Percentiles rank a stretch among this genome's conserved stretches.
These are phyloP conservation scores for Aselliscus stoliczkanus DNA, from an alignment of 2,797 vertebrate genomes.

Conservation along the genomic window DNA sequence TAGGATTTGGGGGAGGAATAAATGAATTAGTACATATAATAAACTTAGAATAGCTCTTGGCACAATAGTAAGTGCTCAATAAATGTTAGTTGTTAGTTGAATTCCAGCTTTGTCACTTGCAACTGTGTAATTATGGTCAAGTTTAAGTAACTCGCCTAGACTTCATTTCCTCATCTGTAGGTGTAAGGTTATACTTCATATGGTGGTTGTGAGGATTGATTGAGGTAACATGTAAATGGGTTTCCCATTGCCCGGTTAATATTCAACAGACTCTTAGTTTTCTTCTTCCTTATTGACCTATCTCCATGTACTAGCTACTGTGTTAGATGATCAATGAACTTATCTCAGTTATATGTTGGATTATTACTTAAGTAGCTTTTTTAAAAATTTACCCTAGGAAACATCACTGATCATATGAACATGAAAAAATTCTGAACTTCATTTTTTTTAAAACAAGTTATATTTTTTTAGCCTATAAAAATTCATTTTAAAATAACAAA, in stretches of 20 bases:
- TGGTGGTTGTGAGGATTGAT: not conserved
- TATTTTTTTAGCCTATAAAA: not conserved
- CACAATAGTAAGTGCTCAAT: not conserved
- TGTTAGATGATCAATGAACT: not conserved
- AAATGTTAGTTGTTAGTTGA: conserved; percentile 17
- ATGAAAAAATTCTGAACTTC: not conserved
- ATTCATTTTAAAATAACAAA: not conserved
- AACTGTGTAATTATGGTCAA: not conserved
- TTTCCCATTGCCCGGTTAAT: not conserved
- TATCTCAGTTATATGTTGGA: not conserved
- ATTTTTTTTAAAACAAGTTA: not conserved
- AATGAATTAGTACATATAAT: not conserved
- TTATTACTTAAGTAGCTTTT: not conserved
- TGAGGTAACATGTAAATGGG: not conserved
- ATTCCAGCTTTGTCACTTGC: not conserved
- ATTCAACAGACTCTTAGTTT: not conserved
- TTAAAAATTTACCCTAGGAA: not conserved
- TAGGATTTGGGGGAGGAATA: not conserved
- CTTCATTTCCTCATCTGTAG: conserved; percentile 6
- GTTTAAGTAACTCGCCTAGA: conserved; percentile 10
- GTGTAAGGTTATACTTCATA: not conserved
- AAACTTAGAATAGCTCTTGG: not conserved
- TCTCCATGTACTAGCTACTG: not conserved
- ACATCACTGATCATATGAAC: not conserved
- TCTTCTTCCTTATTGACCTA: not conserved